Evolutionary conservation across 1,140 invertebrate species (phyloP).

Genomic region (Capitella teleta): DNA sequence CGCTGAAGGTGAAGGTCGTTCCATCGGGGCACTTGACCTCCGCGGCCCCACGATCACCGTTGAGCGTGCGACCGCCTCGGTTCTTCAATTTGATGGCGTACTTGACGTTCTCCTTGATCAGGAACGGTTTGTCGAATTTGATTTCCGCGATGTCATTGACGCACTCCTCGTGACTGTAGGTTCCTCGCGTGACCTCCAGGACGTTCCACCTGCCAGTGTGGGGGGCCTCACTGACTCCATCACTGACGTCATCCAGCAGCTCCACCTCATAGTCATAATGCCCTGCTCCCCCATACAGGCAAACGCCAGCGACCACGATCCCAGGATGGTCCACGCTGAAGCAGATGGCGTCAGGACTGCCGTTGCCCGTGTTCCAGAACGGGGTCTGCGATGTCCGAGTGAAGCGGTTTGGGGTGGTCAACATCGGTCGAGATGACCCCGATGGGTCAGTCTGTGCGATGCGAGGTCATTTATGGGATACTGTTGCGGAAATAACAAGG

Average conservation of each 20-base stretch:
- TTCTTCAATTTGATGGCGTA: slow-evolving; percentile 82
- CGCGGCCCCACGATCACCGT: slow-evolving; percentile 77
- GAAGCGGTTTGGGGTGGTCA: slow-evolving; percentile 79
- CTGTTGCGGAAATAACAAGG: neutral
- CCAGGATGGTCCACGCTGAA: slow-evolving; percentile 84
- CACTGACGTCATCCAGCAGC: slow-evolving; percentile 66
- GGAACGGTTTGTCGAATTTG: slow-evolving; percentile 77
- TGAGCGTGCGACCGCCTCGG: slow-evolving; percentile 80
- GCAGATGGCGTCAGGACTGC: slow-evolving; percentile 90
- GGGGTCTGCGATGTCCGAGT: slow-evolving; percentile 73
- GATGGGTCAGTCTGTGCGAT: slow-evolving; percentile 25
- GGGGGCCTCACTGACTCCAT: slow-evolving; percentile 2
- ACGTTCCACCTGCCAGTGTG: slow-evolving; percentile 53
- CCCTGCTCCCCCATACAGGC: slow-evolving; percentile 67
- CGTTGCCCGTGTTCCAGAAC: slow-evolving; percentile 94
- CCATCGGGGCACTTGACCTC: slow-evolving; percentile 83
- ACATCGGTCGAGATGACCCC: slow-evolving; percentile 44
- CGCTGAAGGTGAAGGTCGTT: slow-evolving; percentile 79
- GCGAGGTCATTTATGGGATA: neutral
- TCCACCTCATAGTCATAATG: slow-evolving; percentile 68
- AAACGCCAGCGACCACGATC: slow-evolving; percentile 75
- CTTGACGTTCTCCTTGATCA: slow-evolving; percentile 75
- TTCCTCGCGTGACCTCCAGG: slow-evolving; percentile 59
- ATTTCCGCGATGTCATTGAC: slow-evolving; percentile 63
- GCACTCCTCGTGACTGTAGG: slow-evolving; percentile 64